phyloP scores from a whole-genome alignment of 1,140 invertebrate species.

The Lordiphosa stackelbergi region DNA sequence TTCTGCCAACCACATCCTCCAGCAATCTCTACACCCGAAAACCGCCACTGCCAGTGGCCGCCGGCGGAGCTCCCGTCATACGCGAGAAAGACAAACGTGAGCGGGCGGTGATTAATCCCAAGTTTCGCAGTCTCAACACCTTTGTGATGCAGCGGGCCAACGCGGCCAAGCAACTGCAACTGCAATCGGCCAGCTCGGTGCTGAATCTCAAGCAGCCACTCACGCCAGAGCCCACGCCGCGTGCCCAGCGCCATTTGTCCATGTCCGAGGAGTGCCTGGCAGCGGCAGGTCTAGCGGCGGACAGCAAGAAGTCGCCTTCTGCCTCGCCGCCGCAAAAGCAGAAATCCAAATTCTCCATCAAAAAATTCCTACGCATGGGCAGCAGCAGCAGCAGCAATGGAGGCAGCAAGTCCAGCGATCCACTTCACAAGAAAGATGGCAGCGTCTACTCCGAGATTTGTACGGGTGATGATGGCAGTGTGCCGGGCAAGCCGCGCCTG shows the following conservation, averaged over 20 bases:
- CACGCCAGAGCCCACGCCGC: conserved; percentile 81
- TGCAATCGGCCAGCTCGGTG: conserved; percentile 63
- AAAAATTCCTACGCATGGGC: conserved; percentile 88
- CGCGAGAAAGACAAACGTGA: conserved; percentile 86
- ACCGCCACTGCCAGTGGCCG: conserved; percentile 76
- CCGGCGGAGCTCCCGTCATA: conserved; percentile 83
- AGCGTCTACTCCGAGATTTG: conserved; percentile 72
- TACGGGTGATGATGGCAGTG: conserved; percentile 58
- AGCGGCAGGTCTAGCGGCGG: conserved; percentile 64
- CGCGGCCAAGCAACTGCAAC: conserved; percentile 65
- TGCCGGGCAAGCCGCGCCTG: conserved; percentile 81
- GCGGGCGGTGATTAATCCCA: conserved; percentile 83
- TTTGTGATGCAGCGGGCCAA: conserved; percentile 70
- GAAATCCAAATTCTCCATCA: conserved; percentile 87
- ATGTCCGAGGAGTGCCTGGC: conserved; percentile 84
- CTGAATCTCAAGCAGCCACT: conserved; percentile 66
- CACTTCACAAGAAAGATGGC: conserved; percentile 60
- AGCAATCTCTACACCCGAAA: conserved; percentile 79
- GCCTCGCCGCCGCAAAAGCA: conserved; percentile 80
- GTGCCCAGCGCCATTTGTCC: conserved; percentile 80
- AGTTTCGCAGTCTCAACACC: conserved; percentile 79
- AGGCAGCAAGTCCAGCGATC: conserved; percentile 54
- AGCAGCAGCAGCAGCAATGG: conserved; percentile 69
- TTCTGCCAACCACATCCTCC: neutral
- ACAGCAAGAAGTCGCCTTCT: conserved; percentile 49